Evolutionary conservation across 2,888 invertebrate species (phyloP), one percentile per base, ranked within the genome.

Genomic region (Sinhomidia bicolor): DNA sequence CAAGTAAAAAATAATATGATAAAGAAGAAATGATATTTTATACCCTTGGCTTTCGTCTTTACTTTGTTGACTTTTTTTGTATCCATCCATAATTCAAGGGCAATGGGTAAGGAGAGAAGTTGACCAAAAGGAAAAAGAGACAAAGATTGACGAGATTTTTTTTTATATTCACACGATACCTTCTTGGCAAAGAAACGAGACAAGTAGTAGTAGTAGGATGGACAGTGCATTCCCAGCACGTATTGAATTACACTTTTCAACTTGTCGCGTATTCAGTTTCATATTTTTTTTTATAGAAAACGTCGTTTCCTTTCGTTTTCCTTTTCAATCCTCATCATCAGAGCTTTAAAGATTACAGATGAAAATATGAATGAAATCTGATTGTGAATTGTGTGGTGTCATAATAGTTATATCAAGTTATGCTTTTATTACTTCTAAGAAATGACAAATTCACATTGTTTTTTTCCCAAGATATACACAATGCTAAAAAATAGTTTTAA

Each of bases 41-140:
- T 71, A 36, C 47, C n/a, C 32, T 4, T n/a, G 26, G 26, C 51
- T 71, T 71, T 36, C 57, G 57, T 78, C 32, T 57, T 29, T 51
- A 20, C 23, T 60, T 74, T 76, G 44, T 51, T 41, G 78, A 71
- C 71, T n/a, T 78, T 78, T 78, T 74, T 74, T 74, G 74, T 78
- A 32, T 32, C 57, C 78, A 57, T 78, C 54, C 78, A 78, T 78
- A 78, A 78, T 80, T 86, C 85, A 86, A 86, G 85, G 85, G 85
- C 85, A 86, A 85, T 85, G 65, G 85, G 85, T 85, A 85, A 85
- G 85, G 65, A 85, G 85, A 85, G 85, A 85, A 78, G 76, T 65
- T 85, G 78, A 65, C 76, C 85, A 83, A 20, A 62, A n/a, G 32
- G 41, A 41, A 74, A 71, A 76, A 47, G 36, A 51, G 54, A 78